These are phyloP conservation scores for Gortyna flavago DNA, from an alignment of 2,888 invertebrate species.

Conservation along the genomic window DNA sequence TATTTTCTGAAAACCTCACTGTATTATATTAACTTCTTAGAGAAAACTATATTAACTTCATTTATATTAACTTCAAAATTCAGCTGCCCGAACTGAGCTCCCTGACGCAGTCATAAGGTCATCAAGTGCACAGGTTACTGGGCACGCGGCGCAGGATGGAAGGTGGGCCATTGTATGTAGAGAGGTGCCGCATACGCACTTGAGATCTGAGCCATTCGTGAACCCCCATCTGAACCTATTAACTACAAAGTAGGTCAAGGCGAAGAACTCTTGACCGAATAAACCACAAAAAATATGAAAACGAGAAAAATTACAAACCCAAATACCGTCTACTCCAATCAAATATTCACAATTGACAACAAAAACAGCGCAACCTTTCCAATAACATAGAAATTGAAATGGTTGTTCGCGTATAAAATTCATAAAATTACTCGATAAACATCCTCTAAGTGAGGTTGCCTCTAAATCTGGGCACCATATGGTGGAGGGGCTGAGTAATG, in stretches of 20 bases:
- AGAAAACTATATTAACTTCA: background rate
- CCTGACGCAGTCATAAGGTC: background rate
- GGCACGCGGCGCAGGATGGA: background rate
- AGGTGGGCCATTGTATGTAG: background rate
- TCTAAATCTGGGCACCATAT: constrained; percentile 62
- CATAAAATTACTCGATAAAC: constrained; percentile 66
- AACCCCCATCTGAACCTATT: background rate
- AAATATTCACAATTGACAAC: constrained; percentile 57
- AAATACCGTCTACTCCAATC: constrained; percentile 31
- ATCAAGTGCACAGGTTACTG: background rate
- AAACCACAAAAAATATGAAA: constrained; percentile 24
- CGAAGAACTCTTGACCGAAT: background rate
- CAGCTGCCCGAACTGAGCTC: background rate
- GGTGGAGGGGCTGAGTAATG: constrained; percentile 58
- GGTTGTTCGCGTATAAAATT: constrained; percentile 63
- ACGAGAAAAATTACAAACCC: constrained; percentile 4
- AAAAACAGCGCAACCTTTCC: constrained; percentile 39
- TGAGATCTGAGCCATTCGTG: background rate
- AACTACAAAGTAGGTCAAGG: constrained; percentile 17
- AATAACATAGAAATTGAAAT: constrained; percentile 64
- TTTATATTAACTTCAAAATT: too few relatives aligned
- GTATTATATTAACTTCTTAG: background rate
- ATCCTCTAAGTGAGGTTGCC: constrained; percentile 48
- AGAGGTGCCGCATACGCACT: background rate
- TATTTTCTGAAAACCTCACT: background rate